phyloP scores from a whole-genome alignment of 2,113 vertebrate genomes.

The Cheilinus undulatus region DNA sequence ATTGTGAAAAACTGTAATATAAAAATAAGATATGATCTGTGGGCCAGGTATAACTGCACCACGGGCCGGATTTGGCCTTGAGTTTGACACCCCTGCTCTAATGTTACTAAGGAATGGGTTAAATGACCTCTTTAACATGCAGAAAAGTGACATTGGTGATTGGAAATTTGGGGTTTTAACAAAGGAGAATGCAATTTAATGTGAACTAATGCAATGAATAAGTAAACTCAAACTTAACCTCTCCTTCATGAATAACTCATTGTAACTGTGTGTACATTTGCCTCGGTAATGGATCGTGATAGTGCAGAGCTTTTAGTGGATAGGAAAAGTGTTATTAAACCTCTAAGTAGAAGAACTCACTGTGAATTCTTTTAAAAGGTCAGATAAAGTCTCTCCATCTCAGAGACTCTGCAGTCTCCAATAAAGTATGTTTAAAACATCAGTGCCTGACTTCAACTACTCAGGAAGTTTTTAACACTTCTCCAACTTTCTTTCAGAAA shows the following conservation, averaged over 20 bases:
- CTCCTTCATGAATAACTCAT: neutral
- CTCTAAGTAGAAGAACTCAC: neutral
- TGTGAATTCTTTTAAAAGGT: neutral
- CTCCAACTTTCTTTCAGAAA: neutral
- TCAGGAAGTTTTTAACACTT: neutral
- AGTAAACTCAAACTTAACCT: neutral
- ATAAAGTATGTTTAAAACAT: neutral
- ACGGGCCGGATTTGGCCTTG: no score
- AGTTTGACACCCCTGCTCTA: no score
- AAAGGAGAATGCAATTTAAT: neutral
- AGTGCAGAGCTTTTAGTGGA: neutral
- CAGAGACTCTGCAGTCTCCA: conserved; percentile 3
- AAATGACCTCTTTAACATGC: neutral
- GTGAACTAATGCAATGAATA: neutral
- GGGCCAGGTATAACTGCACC: no score
- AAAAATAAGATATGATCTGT: no score
- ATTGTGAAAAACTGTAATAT: no score
- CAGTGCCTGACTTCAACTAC: neutral
- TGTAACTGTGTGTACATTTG: neutral
- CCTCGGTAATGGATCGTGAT: neutral
- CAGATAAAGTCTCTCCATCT: neutral
- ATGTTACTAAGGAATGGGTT: no score
- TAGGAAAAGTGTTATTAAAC: neutral
- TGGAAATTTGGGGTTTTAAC: neutral
- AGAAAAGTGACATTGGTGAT: neutral